Base-by-base conservation (phyloP, 2,888 invertebrate species). In the Odontocerum albicorne region DNA sequence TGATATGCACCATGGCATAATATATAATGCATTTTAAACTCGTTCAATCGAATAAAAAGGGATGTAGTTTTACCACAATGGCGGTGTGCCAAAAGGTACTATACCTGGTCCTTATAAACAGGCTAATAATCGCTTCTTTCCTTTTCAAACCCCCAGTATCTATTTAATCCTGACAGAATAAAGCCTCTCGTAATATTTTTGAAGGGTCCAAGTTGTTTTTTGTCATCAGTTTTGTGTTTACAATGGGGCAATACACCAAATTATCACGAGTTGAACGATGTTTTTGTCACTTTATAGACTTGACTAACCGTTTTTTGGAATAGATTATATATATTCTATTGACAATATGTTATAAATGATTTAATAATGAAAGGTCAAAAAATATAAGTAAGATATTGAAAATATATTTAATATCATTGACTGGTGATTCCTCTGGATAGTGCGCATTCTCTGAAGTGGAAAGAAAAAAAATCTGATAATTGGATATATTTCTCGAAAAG, bases 161-260 rank as follows among this genome's bases (percentile, higher is more conserved):
- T 46, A 47, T 58, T 58, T 55, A 58, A 58, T 58, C 55, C 51
- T 47, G 36, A 38, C 32, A 58, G 51, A 57, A 57, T 44, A 49
- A 38, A 35, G 16, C 19, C 16, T 43, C 36, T 31, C 20, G 21
- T 13, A 22, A 40, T 31, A 33, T 20, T 19, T 19, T n/a, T 19
- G 39, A 12, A 20, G 13, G 39, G 20, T 20, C 3, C 20, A 20
- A 19, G 8, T 19, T 19, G 12, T 39, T 19, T 20, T n/a, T 39
- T 39, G 39, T 19, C 10, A 20, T 20, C 21, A 19, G 21, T 20
- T 39, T n/a, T 19, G 20, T 39, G 20, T 39, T 39, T 39, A 39
- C 12, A 12, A 8, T 20, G 7, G 20, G n/a, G 21, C 39, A 39
- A 39, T 39, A 19, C 20, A 12, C 7, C n/a, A 39, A 39, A 39